Percentiles rank a stretch among this genome's conserved stretches.
phyloP scores from a whole-genome alignment of 2,113 vertebrate species.

The Sprattus sprattus region DNA sequence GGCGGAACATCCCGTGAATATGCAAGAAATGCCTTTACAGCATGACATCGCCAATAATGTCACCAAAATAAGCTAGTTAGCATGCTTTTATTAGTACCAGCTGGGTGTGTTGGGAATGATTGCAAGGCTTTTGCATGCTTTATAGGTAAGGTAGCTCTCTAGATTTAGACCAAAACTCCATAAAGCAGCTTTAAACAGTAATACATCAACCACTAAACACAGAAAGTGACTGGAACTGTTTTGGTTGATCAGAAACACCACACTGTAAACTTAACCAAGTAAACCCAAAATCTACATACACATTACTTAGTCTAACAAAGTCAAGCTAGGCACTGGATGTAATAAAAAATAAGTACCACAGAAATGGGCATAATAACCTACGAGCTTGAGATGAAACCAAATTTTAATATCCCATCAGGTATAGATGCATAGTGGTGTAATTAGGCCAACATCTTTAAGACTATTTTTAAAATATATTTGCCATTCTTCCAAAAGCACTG shows the following conservation, averaged over 20 bases:
- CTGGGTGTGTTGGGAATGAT: neutral
- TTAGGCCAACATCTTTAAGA: too few relatives aligned
- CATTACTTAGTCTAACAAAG: neutral
- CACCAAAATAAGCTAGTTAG: neutral
- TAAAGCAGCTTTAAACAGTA: neutral
- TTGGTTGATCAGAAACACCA: neutral
- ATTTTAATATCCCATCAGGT: too few relatives aligned
- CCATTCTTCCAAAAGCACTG: too few relatives aligned
- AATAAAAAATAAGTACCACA: too few relatives aligned
- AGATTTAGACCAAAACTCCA: neutral
- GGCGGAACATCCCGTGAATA: neutral
- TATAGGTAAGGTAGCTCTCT: neutral
- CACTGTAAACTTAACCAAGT: neutral
- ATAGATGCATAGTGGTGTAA: too few relatives aligned
- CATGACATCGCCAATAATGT: neutral
- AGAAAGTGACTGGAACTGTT: neutral
- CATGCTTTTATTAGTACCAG: neutral
- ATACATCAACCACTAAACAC: neutral
- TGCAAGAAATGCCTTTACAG: neutral
- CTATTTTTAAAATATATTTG: too few relatives aligned
- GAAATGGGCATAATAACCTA: too few relatives aligned
- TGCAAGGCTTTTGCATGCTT: neutral
- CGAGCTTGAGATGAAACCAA: too few relatives aligned
- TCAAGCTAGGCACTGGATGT: neutral
- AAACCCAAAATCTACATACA: neutral